Evolutionary conservation across 2,888 invertebrate genomes (phyloP).

Genomic region (Pomacea canaliculata): DNA sequence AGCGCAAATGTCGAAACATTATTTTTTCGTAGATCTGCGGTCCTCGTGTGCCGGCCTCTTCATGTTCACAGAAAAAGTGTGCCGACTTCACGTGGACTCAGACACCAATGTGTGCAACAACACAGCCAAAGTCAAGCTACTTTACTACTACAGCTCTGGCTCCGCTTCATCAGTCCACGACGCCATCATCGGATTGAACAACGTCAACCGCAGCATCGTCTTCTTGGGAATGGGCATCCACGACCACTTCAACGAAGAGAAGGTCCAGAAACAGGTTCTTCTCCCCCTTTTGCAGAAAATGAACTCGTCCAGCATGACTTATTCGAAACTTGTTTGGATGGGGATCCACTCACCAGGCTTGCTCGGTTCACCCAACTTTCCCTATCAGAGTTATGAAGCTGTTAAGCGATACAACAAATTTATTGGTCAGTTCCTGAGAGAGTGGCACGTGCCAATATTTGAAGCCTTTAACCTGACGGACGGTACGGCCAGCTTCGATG

Average conservation of each 20-base stretch:
- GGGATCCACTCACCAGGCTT: conserved; percentile 32
- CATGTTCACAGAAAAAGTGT: no score
- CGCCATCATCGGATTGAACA: conserved; percentile 8
- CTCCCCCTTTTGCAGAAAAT: conserved; percentile 3
- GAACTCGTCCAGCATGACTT: conserved; percentile 1
- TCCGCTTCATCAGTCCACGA: conserved; percentile 9
- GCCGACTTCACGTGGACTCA: no score
- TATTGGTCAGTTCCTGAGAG: conserved; percentile 15
- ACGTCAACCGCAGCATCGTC: conserved; percentile 20
- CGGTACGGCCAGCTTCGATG: conserved; percentile 34
- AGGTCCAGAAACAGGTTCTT: conserved; percentile 10
- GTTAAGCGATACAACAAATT: conserved; percentile 23
- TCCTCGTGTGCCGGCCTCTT: no score
- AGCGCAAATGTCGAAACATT: no score
- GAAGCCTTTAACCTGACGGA: conserved; percentile 33
- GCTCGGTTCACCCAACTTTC: conserved; percentile 31
- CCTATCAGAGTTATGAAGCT: conserved; percentile 21
- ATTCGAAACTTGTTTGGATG: conserved; percentile 34
- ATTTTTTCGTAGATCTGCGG: no score
- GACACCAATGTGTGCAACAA: no score
- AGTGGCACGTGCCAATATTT: conserved; percentile 28
- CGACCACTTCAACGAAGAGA: conserved; percentile 23
- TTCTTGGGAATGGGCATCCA: conserved; percentile 34
- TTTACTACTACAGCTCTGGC: conserved; percentile 11
- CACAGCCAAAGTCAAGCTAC: not conserved